These are phyloP conservation scores for Digitonthophagus gazella DNA, from an alignment of 2,888 invertebrate species.

Conservation along the genomic window DNA sequence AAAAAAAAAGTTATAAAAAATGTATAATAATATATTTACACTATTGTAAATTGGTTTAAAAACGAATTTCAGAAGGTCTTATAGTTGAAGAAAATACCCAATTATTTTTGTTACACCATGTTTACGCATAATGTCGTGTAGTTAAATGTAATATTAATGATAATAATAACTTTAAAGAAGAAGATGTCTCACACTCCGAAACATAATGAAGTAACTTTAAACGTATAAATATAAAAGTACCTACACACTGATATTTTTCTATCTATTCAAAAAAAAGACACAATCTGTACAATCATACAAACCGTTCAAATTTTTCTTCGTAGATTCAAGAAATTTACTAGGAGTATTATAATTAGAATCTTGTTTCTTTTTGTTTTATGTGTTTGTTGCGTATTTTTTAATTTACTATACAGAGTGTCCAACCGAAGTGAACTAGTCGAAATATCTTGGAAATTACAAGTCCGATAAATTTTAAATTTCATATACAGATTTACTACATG, in stretches of 20 bases:
- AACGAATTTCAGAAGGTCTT: background rate
- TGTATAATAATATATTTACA: background rate
- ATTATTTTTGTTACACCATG: background rate
- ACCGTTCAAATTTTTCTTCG: constrained; percentile 18
- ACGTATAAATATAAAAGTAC: constrained; percentile 18
- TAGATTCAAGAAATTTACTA: background rate
- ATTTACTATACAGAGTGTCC: constrained; percentile 18
- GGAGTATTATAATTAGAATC: constrained; percentile 8
- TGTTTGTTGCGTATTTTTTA: constrained; percentile 18
- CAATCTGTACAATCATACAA: constrained; percentile 21
- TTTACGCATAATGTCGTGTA: background rate
- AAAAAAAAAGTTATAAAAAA: background rate
- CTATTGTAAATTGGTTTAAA: background rate
- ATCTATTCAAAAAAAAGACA: constrained; percentile 15
- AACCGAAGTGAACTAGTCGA: too few relatives aligned
- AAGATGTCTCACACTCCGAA: background rate
- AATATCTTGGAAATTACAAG: too few relatives aligned
- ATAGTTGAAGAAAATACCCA: background rate
- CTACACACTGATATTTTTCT: constrained; percentile 19
- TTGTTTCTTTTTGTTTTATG: background rate
- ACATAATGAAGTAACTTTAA: background rate
- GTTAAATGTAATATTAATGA: background rate
- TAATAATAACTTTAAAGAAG: background rate
- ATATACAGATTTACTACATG: too few relatives aligned
- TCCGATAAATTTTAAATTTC: too few relatives aligned